Percentiles rank a stretch among this genome's conserved stretches.
Conservation (phyloP, 2,888 invertebrate genomes). For the Drosophila melanosoma region DNA sequence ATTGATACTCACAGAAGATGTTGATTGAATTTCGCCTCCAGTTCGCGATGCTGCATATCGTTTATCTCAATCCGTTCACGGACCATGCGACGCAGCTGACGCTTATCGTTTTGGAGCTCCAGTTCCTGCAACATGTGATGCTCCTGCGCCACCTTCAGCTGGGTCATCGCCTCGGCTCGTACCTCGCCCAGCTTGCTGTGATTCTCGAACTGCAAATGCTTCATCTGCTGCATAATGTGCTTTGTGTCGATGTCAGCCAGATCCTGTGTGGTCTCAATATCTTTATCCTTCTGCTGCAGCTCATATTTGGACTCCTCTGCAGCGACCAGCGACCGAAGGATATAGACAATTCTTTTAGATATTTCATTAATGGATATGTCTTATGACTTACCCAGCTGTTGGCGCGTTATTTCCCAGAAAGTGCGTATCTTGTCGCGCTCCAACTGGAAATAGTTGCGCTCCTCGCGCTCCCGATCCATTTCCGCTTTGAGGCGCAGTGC, state of each 20-base stretch:
- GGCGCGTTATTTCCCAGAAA: slow-evolving; percentile 97
- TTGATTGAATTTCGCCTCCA: slow-evolving; percentile 82
- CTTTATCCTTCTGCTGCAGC: slow-evolving; percentile 91
- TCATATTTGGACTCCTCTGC: slow-evolving; percentile 85
- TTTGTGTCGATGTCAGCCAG: slow-evolving; percentile 94
- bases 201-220: slow-evolving; percentile 96
- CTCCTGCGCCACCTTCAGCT: slow-evolving; percentile 93
- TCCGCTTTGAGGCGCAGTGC: slow-evolving; percentile 94
- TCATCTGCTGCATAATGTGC: slow-evolving; percentile 96
- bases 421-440: slow-evolving; percentile 97
- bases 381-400: slow-evolving; percentile 91
- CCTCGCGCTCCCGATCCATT: slow-evolving; percentile 96
- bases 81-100: slow-evolving; percentile 86
- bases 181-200: slow-evolving; percentile 93
- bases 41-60: slow-evolving; percentile 83
- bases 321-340: background rate
- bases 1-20: slow-evolving; percentile 75
- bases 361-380: background rate
- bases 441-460: slow-evolving; percentile 97
- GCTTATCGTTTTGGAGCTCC: slow-evolving; percentile 88
- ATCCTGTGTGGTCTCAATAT: slow-evolving; percentile 94
- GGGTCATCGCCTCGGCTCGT: slow-evolving; percentile 93
- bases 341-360: background rate
- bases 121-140: slow-evolving; percentile 91
- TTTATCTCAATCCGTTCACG: slow-evolving; percentile 86